Base-by-base conservation (phyloP, 1,140 invertebrate species). In the Drosophila truncata region DNA sequence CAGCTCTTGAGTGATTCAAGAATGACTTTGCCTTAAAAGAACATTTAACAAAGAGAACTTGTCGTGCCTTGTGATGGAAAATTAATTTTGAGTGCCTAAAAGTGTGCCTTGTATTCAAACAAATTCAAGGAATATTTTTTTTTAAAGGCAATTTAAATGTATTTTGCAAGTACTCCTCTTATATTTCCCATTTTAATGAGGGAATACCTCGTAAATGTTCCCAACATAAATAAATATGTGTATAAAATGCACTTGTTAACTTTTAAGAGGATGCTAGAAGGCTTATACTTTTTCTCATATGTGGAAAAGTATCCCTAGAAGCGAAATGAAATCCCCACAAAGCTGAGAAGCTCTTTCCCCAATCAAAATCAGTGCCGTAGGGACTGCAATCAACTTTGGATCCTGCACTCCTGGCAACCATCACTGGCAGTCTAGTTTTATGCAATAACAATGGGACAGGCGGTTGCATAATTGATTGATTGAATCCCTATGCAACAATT, bases 391-490 rank as follows among this genome's bases (percentile, higher is more conserved):
- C 54, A 71, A 47, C 54, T 72, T 49, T 71, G 29, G 42, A 16
- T 35, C 3, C 46, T 54, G 47, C 47, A 66, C 18, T 67, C 23
- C 47, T 46, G 35, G 29, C 66, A 13, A 50, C 18, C 46, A 35
- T 50, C 59, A 46, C n/a, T 54, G 33, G 13, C 33, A 33, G 18
- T 60, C 75, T 27, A 27, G 47, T 42, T 55, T 87, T 80, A 57
- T 87, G 76, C 67, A 73, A 88, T 73, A 71, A 62, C 54, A 77
- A 83, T 69, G 66, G 31, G 25, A 35, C 41, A 57, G 57, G 63
- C 46, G 46, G 84, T 80, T 88, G 70, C 72, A 83, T 90, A 87
- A 87, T 87, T 87, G 84, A 87, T 90, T 88, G 84, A 87, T 87
- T 83, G 80, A 64, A 50, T 63, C 52, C 54, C 66, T 52, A 79